phyloP scores from a whole-genome alignment of 2,888 invertebrate genomes.

The Smittia aterrima region DNA sequence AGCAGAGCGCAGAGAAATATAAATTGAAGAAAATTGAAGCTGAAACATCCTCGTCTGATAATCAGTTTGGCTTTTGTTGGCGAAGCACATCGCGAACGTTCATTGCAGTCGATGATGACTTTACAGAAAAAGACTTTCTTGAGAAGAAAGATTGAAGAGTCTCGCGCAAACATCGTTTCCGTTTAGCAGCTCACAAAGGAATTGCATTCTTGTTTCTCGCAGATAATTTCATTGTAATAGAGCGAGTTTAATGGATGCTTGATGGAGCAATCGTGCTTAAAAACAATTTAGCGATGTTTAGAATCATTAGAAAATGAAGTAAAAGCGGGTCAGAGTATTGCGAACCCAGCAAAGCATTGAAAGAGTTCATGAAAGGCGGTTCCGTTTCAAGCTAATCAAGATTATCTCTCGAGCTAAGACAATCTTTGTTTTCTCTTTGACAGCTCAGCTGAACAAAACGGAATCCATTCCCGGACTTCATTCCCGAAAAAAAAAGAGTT shows the following conservation, averaged over 20 bases:
- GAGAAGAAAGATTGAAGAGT: background rate
- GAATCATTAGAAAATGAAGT: background rate
- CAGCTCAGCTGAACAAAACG: too few relatives aligned
- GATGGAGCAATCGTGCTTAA: slow-evolving; percentile 26
- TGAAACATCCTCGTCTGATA: background rate
- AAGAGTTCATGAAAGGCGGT: too few relatives aligned
- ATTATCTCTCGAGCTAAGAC: background rate
- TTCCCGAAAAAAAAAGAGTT: background rate
- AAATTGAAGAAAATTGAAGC: background rate
- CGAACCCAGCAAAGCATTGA: background rate
- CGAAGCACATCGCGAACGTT: background rate
- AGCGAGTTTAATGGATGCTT: slow-evolving; percentile 13
- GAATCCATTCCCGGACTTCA: background rate
- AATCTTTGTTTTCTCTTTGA: too few relatives aligned
- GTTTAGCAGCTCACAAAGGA: slow-evolving; percentile 8
- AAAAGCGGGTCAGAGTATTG: background rate
- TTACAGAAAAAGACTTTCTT: slow-evolving; percentile 2
- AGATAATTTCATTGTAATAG: slow-evolving; percentile 34
- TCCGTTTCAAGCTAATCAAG: background rate
- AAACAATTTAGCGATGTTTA: background rate
- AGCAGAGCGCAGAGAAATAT: background rate
- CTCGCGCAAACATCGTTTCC: too few relatives aligned
- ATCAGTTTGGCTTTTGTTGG: background rate
- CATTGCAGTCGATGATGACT: slow-evolving; percentile 18
- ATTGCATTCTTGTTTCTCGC: slow-evolving; percentile 16